Base-by-base conservation (phyloP, 2,888 invertebrate genomes). In the Lasioglossum villosulum region DNA sequence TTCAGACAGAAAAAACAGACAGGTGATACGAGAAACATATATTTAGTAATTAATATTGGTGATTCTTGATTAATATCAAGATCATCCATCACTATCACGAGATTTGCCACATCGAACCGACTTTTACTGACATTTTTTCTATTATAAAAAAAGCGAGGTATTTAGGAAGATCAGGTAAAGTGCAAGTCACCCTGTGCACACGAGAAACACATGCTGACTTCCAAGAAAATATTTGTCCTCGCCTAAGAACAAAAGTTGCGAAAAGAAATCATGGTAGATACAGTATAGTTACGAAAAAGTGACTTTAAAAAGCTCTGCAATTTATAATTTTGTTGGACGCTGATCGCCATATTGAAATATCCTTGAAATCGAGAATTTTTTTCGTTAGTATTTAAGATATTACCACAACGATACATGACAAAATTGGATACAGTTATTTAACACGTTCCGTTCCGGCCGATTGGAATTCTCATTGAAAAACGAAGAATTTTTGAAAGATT, bases 341-440 rank as follows among this genome's bases (percentile, higher is more conserved):
- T 82, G 82, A 84, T 88, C 82, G 45, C 56, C 77, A 74, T 34
- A 70, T 78, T 39, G 52, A 68, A 68, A 75, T 78, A 82, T 45
- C 45, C 10, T 30, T 80, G 56, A 56, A 56, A 79, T 74, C 63
- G 37, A 27, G 27, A 16, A 30, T 59, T 59, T 30, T 59, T 16
- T 16, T 14, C 14, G 1, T 59, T 59, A 2, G 14, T 59, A 27
- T 16, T 16, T 10, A 27, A 59, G 1, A 27, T 59, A 30, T 27
- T 30, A 59, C 59, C 59, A 59, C 2, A 27, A 59, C 27, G 27
- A 16, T 59, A 30, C 27, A 59, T 27, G 27, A 59, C 16, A 27
- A 27, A 59, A 59, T 59, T 59, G 5, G 5, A 30, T 5, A 59
- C 59, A 59, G 14, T 4, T 30, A 59, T 30, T 27, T 59, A 39